These are phyloP conservation scores for Myathropa florea DNA, from an alignment of 2,888 invertebrate species.

Conservation along the genomic window DNA sequence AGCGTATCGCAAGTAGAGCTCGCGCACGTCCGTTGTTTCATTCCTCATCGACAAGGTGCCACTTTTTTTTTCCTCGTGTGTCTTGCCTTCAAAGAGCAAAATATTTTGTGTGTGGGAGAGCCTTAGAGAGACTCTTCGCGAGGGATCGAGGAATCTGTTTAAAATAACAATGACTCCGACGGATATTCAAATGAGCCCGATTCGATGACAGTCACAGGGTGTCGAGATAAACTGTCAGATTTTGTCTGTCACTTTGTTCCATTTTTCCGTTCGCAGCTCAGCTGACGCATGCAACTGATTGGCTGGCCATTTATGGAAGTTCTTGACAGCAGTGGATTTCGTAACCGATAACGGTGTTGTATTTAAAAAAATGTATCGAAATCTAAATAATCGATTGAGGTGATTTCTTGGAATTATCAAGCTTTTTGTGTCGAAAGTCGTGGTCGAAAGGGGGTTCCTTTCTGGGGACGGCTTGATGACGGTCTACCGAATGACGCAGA, in stretches of 20 bases:
- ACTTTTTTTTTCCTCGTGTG: too few species aligned
- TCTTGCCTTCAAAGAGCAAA: background rate
- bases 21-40: slow-evolving; percentile 27
- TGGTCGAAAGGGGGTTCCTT: background rate
- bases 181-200: background rate
- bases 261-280: background rate
- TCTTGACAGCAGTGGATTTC: too few species aligned
- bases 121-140: background rate
- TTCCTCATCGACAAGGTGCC: slow-evolving; percentile 17
- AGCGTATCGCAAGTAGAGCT: slow-evolving; percentile 39
- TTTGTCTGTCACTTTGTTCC: background rate
- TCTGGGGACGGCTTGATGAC: background rate
- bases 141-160: too few species aligned
- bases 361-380: background rate
- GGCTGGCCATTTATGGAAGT: background rate
- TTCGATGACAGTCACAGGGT: background rate
- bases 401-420: background rate
- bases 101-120: background rate
- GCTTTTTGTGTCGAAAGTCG: background rate
- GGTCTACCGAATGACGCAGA: background rate
- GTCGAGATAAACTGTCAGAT: background rate
- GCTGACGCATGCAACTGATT: background rate
- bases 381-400: background rate
- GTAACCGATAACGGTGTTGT: background rate
- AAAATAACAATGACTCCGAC: background rate